These are phyloP conservation scores for Eupithecia tripunctaria DNA, from an alignment of 2,888 invertebrate species.

Conservation along the genomic window DNA sequence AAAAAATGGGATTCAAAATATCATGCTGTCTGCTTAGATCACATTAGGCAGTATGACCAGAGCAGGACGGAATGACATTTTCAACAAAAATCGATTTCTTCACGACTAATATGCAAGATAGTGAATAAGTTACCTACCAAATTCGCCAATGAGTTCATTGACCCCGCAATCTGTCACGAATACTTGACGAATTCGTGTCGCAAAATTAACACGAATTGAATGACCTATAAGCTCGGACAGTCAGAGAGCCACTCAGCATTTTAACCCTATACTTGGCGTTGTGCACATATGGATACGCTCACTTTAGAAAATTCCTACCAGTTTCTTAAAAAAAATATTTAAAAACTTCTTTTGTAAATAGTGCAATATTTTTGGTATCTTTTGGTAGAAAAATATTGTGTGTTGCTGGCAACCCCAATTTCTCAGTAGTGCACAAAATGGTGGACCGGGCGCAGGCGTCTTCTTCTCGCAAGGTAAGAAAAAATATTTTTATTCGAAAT, in stretches of 20 bases:
- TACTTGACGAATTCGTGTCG: background rate
- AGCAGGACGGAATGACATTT: background rate
- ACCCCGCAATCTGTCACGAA: background rate
- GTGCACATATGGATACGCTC: no score
- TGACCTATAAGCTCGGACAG: background rate
- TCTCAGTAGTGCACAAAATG: no score
- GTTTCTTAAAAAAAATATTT: no score
- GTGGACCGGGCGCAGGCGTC: no score
- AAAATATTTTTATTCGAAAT: no score
- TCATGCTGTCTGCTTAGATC: background rate
- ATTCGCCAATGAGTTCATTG: background rate
- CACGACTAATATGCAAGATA: background rate
- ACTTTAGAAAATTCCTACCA: no score
- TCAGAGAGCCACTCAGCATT: background rate
- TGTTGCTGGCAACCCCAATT: no score
- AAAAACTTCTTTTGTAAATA: no score
- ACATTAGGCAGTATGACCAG: background rate
- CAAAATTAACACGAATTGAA: background rate
- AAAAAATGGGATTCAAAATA: background rate
- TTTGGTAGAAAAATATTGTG: no score
- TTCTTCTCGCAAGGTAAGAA: no score
- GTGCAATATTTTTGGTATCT: no score
- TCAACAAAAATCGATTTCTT: background rate
- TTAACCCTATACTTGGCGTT: no score
- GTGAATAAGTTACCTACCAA: background rate